Base-by-base conservation (phyloP, 2,797 vertebrate species). In the Crenuchus spilurus region DNA sequence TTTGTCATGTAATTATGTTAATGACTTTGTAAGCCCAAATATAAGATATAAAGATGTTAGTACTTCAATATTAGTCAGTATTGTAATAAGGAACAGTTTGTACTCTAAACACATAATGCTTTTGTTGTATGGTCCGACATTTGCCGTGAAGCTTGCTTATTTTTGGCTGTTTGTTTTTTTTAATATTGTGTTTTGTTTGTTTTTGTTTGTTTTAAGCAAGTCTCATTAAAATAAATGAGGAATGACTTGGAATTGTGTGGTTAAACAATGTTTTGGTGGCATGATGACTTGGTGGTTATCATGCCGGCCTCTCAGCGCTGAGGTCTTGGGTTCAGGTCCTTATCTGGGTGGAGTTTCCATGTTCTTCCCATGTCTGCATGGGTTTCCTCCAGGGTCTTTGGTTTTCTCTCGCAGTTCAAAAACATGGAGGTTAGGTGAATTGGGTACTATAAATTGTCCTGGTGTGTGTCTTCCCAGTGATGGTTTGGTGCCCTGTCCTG, bases 181-280 rank as follows among this genome's bases (percentile, higher is more conserved):
- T 78, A 87, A 72, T 88, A 88, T 87, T 46, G 22, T 67, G 4
- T 58, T 33, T 51, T 28, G 4, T 51, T 60, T 42, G 1, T 18
- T 24, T 74, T 30, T 22, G 46, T 65, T 49, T 48, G 44, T 37
- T 28, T 55, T 42, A 28, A 74, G 44, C 51, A 79, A 57, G 84
- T 85, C 87, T 88, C 83, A 80, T 76, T 85, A 83, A 81, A 88
- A 92, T 91, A 89, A 92, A 92, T 86, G 85, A 83, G 83, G 67
- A 51, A n/a, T 18, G 46, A 61, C 33, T 70, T 70, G 60, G 41
- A 18, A 65, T 63, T 44, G 39, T 11, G 35, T 16, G n/a, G n/a
- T n/a, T n/a, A n/a, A n/a, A n/a, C n/a, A n/a, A n/a, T n/a, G n/a
- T n/a, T n/a, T n/a, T n/a, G n/a, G n/a, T n/a, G n/a, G n/a, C n/a